phyloP scores from a whole-genome alignment of 2,797 vertebrate species.

The Paguma larvata region DNA sequence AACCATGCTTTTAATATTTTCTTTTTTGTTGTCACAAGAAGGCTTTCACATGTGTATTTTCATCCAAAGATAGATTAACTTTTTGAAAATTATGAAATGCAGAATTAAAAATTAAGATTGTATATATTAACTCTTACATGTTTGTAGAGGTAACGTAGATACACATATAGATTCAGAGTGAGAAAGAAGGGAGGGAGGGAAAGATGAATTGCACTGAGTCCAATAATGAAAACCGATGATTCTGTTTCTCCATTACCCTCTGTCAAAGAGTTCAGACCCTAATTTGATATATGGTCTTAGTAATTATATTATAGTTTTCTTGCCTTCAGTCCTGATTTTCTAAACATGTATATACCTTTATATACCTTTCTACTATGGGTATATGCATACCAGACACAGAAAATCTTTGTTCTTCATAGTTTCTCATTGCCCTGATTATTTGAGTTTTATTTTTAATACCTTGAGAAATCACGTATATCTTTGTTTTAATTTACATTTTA shows the following conservation, averaged over 20 bases:
- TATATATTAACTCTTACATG: background rate
- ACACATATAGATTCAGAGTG: background rate
- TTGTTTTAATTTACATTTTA: background rate
- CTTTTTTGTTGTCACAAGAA: background rate
- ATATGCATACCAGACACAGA: background rate
- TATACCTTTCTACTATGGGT: background rate
- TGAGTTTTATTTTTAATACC: conserved; percentile 15
- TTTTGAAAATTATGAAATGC: background rate
- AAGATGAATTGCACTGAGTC: background rate
- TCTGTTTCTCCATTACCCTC: background rate
- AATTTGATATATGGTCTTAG: background rate
- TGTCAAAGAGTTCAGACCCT: background rate
- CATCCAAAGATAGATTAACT: background rate
- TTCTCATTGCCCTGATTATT: background rate
- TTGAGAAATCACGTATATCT: background rate
- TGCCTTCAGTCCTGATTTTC: background rate
- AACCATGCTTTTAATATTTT: background rate
- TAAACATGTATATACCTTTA: background rate
- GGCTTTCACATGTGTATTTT: background rate
- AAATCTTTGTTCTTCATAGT: background rate
- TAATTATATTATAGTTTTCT: conserved; percentile 1
- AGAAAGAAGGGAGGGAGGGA: background rate
- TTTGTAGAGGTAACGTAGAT: background rate
- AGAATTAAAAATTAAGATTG: conserved; percentile 33
- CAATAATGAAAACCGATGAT: background rate